These are phyloP conservation scores for Telmatherina bonti DNA, from an alignment of 2,797 vertebrate genomes.

Conservation along the genomic window DNA sequence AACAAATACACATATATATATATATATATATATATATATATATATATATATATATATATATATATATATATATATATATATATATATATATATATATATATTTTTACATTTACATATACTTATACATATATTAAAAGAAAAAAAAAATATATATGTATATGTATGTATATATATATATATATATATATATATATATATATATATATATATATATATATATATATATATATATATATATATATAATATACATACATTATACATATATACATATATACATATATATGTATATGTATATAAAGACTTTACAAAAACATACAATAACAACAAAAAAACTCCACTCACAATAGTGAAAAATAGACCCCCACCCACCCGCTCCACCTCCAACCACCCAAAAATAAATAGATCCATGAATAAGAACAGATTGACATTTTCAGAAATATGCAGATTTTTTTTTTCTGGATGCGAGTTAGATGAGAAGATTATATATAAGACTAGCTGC, in stretches of 20 bases:
- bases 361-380: too few species aligned
- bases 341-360: conserved; percentile 40
- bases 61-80: conserved; percentile 30
- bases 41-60: conserved; percentile 37
- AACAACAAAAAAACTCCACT: conserved; percentile 8
- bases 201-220: too few species aligned
- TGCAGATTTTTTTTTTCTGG: conserved; percentile 7
- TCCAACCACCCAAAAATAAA: too few species aligned
- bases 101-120: too few species aligned
- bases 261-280: too few species aligned
- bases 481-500: conserved; percentile 12
- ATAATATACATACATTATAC: too few species aligned
- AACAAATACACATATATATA: conserved; percentile 26
- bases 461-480: conserved; percentile 15
- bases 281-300: conserved; percentile 29
- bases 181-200: too few species aligned
- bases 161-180: too few species aligned
- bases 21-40: conserved; percentile 36
- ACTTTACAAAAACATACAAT: conserved; percentile 62
- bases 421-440: conserved; percentile 28
- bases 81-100: conserved; percentile 42
- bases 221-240: too few species aligned
- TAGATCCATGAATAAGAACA: too few species aligned
- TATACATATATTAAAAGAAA: too few species aligned
- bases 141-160: too few species aligned